Base-by-base conservation (phyloP, 92 coral and sea anemone species). In the Porites lobata region DNA sequence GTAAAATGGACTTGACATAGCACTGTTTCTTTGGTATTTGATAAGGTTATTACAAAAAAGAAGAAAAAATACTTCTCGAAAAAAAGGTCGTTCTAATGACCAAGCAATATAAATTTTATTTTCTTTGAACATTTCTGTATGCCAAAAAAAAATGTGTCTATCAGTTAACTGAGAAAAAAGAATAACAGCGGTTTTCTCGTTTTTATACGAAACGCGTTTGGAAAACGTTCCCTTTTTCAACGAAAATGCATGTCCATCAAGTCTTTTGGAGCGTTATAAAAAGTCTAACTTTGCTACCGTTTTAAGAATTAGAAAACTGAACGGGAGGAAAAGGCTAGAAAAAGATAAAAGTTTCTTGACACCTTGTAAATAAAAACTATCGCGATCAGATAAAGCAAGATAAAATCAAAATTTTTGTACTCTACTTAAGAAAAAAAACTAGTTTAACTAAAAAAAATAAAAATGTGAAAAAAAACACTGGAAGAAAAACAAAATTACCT, bases 261-360 rank as follows among this genome's bases (percentile, higher is more conserved):
- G 88, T 86, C 78, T 90, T 72, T 79, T 80, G 74, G 78, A 65
- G 67, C 52, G 74, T 63, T 82, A 92, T 92, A 92, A 94, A 94
- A 92, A 86, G 94, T 88, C 95, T 62, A 61, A 72, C 24, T 74
- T 74, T 74, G 24, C 74, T 67, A 88, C 96, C 98, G 98, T 95
- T 95, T 95, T 95, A 94, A 95, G 85, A 83, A 75, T 84, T 76
- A 52, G 66, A 82, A 77, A 71, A 65, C 85, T 78, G 72, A 77
- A 77, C 76, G 29, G 75, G 51, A 63, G 75, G 72, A 58, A 50
- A 77, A 77, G 63, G 77, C 84, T 65, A 26, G 50, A 53, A 76
- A 85, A 77, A 52, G 84, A 85, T 68, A 77, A 78, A 76, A 65
- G 82, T 66, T 12, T 38, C 82, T 76, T 85, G 81, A 84, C 87